Conservation (phyloP, 2,113 vertebrate species). For the Ramphastos sulfuratus region DNA sequence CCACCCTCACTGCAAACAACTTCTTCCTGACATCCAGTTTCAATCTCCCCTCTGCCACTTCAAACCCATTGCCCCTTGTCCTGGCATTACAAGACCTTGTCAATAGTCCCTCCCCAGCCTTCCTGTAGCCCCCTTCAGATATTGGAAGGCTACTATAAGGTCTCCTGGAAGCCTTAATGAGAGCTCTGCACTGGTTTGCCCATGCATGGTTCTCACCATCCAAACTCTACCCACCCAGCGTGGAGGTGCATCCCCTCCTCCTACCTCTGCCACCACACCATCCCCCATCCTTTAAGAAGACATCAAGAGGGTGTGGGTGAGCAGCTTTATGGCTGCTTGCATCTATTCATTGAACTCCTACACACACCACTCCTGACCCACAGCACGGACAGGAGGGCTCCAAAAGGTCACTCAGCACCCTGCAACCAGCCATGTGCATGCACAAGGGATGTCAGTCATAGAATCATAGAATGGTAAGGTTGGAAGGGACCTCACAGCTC, state of each 20-base stretch:
- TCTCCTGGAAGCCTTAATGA: no score
- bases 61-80: no score
- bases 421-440: rapidly evolving
- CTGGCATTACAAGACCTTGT: no score
- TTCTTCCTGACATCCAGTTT: no score
- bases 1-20: no score
- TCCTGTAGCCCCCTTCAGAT: no score
- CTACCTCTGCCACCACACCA: rapidly evolving
- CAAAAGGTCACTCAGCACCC: rapidly evolving
- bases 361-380: rapidly evolving
- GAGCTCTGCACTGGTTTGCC: rapidly evolving
- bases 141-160: no score
- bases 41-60: no score
- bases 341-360: rapidly evolving
- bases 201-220: rapidly evolving
- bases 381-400: neutral
- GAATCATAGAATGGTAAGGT: no score
- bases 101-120: no score
- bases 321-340: neutral
- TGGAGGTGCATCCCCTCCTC: neutral
- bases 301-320: rapidly evolving
- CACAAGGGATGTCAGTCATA: rapidly evolving
- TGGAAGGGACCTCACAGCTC: no score
- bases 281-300: rapidly evolving
- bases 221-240: rapidly evolving